These are phyloP conservation scores for Lutraria rhynchaena DNA, from an alignment of 1,140 invertebrate species.

Conservation along the genomic window DNA sequence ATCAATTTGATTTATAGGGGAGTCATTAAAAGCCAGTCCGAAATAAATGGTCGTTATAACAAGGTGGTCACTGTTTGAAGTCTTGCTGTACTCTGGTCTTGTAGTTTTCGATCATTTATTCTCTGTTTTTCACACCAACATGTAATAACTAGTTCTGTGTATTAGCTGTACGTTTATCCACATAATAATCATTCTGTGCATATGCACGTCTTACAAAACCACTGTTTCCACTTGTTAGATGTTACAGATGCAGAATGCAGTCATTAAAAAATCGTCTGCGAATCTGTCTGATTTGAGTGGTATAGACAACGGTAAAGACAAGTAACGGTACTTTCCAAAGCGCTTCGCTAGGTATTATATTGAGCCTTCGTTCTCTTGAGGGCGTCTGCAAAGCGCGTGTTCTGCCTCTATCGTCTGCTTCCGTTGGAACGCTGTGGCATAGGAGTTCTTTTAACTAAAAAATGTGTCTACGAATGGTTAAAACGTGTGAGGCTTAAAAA, in stretches of 20 bases:
- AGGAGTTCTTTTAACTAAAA: not conserved
- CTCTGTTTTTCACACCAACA: too few relatives aligned
- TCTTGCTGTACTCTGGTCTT: too few relatives aligned
- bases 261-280: slow-evolving; percentile 51
- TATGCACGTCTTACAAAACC: too few relatives aligned
- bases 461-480: not conserved
- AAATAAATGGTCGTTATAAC: too few relatives aligned
- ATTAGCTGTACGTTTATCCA: too few relatives aligned
- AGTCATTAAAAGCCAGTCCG: too few relatives aligned
- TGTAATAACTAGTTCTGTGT: too few relatives aligned
- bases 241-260: slow-evolving; percentile 35
- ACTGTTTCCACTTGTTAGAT: slow-evolving; percentile 35
- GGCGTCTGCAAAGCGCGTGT: slow-evolving; percentile 42
- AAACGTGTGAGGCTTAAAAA: not conserved
- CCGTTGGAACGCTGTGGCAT: slow-evolving; percentile 25
- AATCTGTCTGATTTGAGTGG: slow-evolving; percentile 43
- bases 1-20: too few relatives aligned
- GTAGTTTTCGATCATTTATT: too few relatives aligned
- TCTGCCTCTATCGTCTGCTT: not conserved
- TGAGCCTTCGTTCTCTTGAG: slow-evolving; percentile 28
- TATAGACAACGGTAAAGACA: not conserved
- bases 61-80: too few relatives aligned
- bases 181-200: too few relatives aligned
- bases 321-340: not conserved
- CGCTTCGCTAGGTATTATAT: slow-evolving; percentile 24